Conservation (phyloP, 1,140 invertebrate species). For the Pseudomyrmex flavicornis region DNA sequence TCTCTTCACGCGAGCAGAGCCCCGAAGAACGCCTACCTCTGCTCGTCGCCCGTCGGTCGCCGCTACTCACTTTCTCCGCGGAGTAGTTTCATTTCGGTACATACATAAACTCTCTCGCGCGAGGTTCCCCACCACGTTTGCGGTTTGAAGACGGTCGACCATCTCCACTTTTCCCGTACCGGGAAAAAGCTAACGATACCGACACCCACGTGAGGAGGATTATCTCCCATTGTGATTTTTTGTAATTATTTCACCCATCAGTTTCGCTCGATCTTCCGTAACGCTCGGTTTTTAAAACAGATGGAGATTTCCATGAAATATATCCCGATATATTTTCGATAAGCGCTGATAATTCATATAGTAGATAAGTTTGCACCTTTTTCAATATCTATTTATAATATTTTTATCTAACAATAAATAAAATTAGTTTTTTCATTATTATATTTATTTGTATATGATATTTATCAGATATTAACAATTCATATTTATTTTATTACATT, state of each 20-base stretch:
- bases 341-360: no score
- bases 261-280: constrained; percentile 16
- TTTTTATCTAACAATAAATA: no score
- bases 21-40: constrained; percentile 74
- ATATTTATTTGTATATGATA: no score
- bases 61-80: constrained; percentile 83
- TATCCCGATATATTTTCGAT: background rate
- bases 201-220: constrained; percentile 13
- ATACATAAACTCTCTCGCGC: constrained; percentile 64
- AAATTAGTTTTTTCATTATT: no score
- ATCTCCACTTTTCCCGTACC: no score
- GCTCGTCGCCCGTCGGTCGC: constrained; percentile 62
- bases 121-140: constrained; percentile 2
- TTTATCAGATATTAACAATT: no score
- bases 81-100: constrained; percentile 84
- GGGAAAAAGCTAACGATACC: constrained; percentile 27
- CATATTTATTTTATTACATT: background rate
- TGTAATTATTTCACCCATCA: background rate
- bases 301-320: background rate
- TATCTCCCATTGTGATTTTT: background rate
- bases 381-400: no score
- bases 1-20: constrained; percentile 71
- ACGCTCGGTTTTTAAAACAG: background rate
- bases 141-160: no score
- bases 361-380: no score